Conservation (phyloP, 1,140 invertebrate genomes). For the Holcopasites calliopsidis region DNA sequence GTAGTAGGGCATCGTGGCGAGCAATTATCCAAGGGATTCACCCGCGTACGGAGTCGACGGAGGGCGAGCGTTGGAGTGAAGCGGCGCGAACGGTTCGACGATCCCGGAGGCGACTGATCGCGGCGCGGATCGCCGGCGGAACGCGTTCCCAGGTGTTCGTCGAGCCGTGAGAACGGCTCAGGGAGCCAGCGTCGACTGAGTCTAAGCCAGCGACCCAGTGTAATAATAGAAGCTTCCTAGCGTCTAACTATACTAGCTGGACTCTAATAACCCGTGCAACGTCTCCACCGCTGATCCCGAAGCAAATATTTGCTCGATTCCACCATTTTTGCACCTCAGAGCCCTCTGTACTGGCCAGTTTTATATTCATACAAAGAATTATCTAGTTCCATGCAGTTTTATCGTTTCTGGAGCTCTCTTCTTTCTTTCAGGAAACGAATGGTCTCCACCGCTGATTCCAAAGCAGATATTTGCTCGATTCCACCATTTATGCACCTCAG, state of each 20-base stretch:
- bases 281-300: conserved; percentile 55
- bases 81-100: neutral
- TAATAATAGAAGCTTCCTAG: conserved; percentile 78
- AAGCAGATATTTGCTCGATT: conserved; percentile 28
- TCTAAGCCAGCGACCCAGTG: conserved; percentile 77
- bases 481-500: neutral
- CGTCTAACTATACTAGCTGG: conserved; percentile 60
- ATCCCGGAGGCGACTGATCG: conserved; percentile 24
- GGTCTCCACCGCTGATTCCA: conserved; percentile 55
- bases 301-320: conserved; percentile 31
- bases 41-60: neutral
- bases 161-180: conserved; percentile 77
- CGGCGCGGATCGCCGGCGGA: conserved; percentile 16
- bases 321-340: too few species aligned
- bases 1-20: conserved; percentile 73
- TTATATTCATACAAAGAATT: too few species aligned
- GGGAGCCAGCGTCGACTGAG: conserved; percentile 79
- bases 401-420: too few species aligned
- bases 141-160: conserved; percentile 70
- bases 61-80: neutral
- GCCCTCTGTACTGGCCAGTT: too few species aligned
- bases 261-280: conserved; percentile 58
- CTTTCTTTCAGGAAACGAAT: too few species aligned
- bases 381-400: too few species aligned
- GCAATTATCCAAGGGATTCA: conserved; percentile 17